A percentile compares a stretch with the other conserved stretches of the same genome.
Evolutionary conservation across 2,888 invertebrate genomes (phyloP).

Genomic region (Lepeophtheirus nordmannii): DNA sequence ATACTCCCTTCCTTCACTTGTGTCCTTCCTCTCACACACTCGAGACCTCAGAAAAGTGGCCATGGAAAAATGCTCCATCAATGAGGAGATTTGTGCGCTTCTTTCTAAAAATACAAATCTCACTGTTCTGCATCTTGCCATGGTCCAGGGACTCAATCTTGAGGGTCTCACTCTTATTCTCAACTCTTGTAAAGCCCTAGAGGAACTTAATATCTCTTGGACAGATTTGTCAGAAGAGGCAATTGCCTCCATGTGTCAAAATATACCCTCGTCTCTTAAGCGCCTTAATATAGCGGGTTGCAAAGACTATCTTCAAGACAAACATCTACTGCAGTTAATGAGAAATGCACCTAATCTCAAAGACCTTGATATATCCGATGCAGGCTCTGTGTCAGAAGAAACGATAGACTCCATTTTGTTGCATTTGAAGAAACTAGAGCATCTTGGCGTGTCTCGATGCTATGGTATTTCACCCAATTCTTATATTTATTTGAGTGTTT

Average conservation of each 20-base stretch:
- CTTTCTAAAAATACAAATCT: conserved; percentile 51
- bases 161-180: conserved; percentile 48
- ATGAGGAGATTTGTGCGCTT: conserved; percentile 47
- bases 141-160: conserved; percentile 56
- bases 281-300: conserved; percentile 70
- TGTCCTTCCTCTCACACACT: conserved; percentile 47
- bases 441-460: conserved; percentile 30
- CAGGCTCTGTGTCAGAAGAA: conserved; percentile 50
- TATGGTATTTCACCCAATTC: conserved; percentile 17
- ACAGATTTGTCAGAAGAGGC: conserved; percentile 47
- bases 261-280: conserved; percentile 48
- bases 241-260: conserved; percentile 44
- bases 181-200: conserved; percentile 43
- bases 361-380: conserved; percentile 78
- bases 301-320: conserved; percentile 53
- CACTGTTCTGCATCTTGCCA: conserved; percentile 64
- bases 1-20: conserved; percentile 41
- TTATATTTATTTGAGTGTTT: conserved; percentile 40
- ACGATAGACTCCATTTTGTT: conserved; percentile 44
- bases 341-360: conserved; percentile 51
- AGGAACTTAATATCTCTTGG: conserved; percentile 57
- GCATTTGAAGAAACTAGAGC: conserved; percentile 41
- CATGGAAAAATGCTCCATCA: conserved; percentile 56
- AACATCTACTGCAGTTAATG: conserved; percentile 51
- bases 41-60: conserved; percentile 60